These are phyloP conservation scores for Caerostris darwini DNA, from an alignment of 1,140 invertebrate species.

Conservation along the genomic window DNA sequence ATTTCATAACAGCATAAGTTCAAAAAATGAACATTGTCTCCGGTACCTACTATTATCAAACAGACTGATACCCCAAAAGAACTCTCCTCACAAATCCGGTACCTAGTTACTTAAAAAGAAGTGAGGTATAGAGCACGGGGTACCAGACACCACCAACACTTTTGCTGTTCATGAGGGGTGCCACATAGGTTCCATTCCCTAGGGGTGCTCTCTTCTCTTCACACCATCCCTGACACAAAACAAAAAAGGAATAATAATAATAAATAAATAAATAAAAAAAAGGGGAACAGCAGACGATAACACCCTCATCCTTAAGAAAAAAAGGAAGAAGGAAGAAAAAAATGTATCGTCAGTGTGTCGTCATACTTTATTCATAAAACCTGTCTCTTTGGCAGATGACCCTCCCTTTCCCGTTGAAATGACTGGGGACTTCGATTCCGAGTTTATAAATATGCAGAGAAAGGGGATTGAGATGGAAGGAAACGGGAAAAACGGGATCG, in stretches of 20 bases:
- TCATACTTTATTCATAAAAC: slow-evolving; percentile 75
- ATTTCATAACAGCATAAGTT: too few relatives aligned
- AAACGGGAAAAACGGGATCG: slow-evolving; percentile 41
- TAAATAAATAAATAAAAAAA: neutral
- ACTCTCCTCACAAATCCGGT: neutral
- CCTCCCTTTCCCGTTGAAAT: neutral
- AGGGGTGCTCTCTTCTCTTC: neutral
- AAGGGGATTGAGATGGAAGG: slow-evolving; percentile 17
- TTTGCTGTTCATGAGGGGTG: slow-evolving; percentile 4
- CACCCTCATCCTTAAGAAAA: slow-evolving; percentile 29
- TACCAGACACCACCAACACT: neutral
- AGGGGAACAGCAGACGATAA: neutral
- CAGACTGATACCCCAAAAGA: neutral
- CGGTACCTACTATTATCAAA: too few relatives aligned
- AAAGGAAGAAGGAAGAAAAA: neutral
- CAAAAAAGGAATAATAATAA: neutral
- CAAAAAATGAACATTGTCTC: too few relatives aligned
- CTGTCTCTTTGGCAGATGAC: slow-evolving; percentile 28
- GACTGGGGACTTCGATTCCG: slow-evolving; percentile 22
- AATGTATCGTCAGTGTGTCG: slow-evolving; percentile 10
- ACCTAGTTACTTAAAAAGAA: slow-evolving; percentile 12
- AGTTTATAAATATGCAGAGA: slow-evolving; percentile 67
- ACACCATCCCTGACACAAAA: neutral
- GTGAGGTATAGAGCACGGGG: neutral
- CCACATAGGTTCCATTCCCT: slow-evolving; percentile 5